Percentiles rank a stretch among this genome's conserved stretches.
Conservation (phyloP, 2,797 vertebrate genomes). For the Nannoperca obscura region DNA sequence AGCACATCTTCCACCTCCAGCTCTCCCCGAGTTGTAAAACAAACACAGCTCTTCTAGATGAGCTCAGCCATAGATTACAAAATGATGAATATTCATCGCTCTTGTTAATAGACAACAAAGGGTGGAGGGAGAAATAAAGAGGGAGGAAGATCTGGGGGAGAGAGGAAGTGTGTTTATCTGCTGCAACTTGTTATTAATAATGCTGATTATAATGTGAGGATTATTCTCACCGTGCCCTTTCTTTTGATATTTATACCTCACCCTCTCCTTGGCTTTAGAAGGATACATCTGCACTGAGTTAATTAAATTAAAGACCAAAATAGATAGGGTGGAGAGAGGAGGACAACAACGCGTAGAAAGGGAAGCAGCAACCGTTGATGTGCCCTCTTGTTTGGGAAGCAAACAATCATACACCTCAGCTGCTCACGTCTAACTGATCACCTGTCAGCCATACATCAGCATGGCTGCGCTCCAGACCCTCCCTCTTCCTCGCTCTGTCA, state of each 20-base stretch:
- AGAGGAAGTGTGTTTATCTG: constrained; percentile 26
- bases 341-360: constrained; percentile 21
- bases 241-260: constrained; percentile 57
- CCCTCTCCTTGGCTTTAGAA: constrained; percentile 41
- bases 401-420: constrained; percentile 57
- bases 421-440: constrained; percentile 58
- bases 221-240: constrained; percentile 53
- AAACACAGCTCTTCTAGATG: constrained; percentile 57
- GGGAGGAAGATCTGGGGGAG: constrained; percentile 27
- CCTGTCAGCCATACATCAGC: constrained; percentile 71
- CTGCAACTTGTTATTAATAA: constrained; percentile 61
- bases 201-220: constrained; percentile 58
- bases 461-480: constrained; percentile 57
- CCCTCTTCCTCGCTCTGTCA: constrained; percentile 17
- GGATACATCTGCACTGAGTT: constrained; percentile 31
- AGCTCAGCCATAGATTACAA: constrained; percentile 76
- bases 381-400: constrained; percentile 47
- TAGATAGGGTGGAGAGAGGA: constrained; percentile 27
- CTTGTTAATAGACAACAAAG: constrained; percentile 47
- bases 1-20: constrained; percentile 47
- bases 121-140: constrained; percentile 9
- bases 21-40: constrained; percentile 59
- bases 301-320: constrained; percentile 43
- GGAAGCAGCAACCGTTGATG: constrained; percentile 22
- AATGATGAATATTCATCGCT: constrained; percentile 71